phyloP scores from a whole-genome alignment of 2,888 invertebrate genomes.

The Diogma glabrata region DNA sequence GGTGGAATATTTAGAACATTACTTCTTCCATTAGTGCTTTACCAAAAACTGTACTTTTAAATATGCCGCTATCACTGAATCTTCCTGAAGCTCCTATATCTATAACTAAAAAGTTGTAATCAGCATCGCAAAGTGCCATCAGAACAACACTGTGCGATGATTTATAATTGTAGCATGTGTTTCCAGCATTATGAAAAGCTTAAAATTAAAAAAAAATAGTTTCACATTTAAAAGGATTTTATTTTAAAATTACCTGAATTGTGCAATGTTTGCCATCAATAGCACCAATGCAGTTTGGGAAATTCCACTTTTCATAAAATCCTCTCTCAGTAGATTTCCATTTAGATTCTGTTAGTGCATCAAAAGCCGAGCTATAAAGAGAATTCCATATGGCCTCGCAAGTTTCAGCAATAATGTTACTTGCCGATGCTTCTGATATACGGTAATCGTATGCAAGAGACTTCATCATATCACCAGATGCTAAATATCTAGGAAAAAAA shows the following conservation, averaged over 20 bases:
- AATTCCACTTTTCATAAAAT: not conserved
- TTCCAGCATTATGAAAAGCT: slow-evolving; percentile 10
- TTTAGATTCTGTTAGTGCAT: not conserved
- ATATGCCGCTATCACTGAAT: slow-evolving; percentile 8
- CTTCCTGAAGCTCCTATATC: slow-evolving; percentile 11
- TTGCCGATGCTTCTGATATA: not conserved
- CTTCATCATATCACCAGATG: slow-evolving; percentile 5
- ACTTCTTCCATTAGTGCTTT: slow-evolving; percentile 8
- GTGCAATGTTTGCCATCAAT: not conserved
- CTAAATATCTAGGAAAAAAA: slow-evolving; percentile 5
- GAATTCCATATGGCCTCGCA: not conserved
- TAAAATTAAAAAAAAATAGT: not conserved
- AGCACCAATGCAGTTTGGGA: not conserved
- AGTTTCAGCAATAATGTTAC: not conserved
- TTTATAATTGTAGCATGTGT: slow-evolving; percentile 13
- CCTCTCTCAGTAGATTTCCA: not conserved
- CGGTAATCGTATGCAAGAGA: not conserved
- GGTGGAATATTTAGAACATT: slow-evolving; percentile 10
- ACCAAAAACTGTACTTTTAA: slow-evolving; percentile 14
- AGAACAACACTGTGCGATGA: slow-evolving; percentile 14
- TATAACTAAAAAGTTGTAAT: slow-evolving; percentile 13
- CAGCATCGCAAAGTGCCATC: slow-evolving; percentile 8
- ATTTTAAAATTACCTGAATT: slow-evolving; percentile 1
- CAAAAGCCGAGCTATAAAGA: not conserved
- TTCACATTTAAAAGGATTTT: not conserved